Percentiles rank a stretch among this genome's conserved stretches.
phyloP scores from a whole-genome alignment of 1,140 invertebrate species.

The Lepidurus couesii region DNA sequence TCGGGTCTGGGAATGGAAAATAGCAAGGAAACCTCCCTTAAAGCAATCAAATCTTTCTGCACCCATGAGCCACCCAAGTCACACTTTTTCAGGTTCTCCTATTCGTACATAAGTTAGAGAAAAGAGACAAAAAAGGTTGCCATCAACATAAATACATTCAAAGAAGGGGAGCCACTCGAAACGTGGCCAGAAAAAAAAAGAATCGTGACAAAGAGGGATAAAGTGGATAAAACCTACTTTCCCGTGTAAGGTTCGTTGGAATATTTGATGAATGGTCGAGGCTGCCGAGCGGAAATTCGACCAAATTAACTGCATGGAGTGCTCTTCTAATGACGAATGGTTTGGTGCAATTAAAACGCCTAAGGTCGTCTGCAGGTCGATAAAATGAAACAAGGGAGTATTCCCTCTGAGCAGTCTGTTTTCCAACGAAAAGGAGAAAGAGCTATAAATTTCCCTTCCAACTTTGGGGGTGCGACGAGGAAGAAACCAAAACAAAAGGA shows the following conservation, averaged over 20 bases:
- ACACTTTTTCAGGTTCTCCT: conserved; percentile 4
- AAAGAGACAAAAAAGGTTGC: not conserved
- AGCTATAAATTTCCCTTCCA: not conserved
- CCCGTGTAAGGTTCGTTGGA: conserved; percentile 4
- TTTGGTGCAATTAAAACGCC: not conserved
- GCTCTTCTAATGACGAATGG: not conserved
- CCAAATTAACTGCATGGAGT: not conserved
- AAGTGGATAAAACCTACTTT: not conserved
- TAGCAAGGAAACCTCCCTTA: not conserved
- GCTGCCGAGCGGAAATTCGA: not conserved
- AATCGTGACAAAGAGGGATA: not conserved
- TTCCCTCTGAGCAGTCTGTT: not conserved
- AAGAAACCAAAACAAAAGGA: not conserved
- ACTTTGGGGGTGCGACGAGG: not conserved
- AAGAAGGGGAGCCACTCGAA: not conserved
- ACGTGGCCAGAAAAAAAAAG: not conserved
- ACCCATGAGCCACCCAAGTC: conserved; percentile 6
- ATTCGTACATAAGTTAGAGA: not conserved
- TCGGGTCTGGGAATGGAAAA: not conserved
- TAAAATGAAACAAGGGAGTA: not conserved
- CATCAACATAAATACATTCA: not conserved
- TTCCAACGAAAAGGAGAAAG: not conserved
- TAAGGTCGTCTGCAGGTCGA: conserved; percentile 17
- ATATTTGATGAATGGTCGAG: not conserved
- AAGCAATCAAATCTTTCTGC: conserved; percentile 19